phyloP scores from a whole-genome alignment of 2,113 vertebrate genomes.

The Toxostoma redivivum region DNA sequence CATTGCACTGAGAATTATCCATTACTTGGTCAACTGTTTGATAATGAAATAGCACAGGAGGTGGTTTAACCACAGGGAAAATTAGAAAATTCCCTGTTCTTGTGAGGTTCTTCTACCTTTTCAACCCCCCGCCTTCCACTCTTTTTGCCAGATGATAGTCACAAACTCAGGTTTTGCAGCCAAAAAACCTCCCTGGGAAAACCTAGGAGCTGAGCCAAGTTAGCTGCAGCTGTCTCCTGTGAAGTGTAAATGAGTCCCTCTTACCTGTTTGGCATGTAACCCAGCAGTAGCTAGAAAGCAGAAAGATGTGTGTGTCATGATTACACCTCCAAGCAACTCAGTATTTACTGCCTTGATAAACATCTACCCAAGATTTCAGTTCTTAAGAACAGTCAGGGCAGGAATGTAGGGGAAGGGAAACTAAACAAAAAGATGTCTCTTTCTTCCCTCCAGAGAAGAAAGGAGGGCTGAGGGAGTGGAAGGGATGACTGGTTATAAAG shows the following conservation, averaged over 20 bases:
- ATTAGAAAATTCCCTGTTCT: neutral
- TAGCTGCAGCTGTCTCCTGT: slow-evolving; percentile 28
- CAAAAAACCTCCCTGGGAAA: neutral
- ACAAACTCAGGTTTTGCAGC: neutral
- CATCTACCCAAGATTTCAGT: neutral
- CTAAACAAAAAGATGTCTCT: neutral
- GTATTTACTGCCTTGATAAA: slow-evolving; percentile 24
- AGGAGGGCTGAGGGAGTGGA: neutral
- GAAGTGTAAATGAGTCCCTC: slow-evolving; percentile 36
- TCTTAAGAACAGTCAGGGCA: neutral
- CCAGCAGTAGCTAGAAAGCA: slow-evolving; percentile 39
- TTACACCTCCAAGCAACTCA: neutral
- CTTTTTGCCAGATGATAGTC: neutral
- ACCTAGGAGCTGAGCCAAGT: neutral
- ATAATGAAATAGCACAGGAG: neutral
- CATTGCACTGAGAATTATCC: neutral
- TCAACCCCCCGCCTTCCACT: no score
- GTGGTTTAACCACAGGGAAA: neutral
- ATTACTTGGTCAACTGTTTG: neutral
- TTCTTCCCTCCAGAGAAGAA: neutral
- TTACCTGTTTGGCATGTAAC: slow-evolving; percentile 28
- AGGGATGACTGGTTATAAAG: neutral
- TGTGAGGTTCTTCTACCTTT: neutral
- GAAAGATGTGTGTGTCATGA: neutral
- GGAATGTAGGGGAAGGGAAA: neutral